phyloP scores from a whole-genome alignment of 1,140 invertebrate genomes.

The Antheraea mylitta region DNA sequence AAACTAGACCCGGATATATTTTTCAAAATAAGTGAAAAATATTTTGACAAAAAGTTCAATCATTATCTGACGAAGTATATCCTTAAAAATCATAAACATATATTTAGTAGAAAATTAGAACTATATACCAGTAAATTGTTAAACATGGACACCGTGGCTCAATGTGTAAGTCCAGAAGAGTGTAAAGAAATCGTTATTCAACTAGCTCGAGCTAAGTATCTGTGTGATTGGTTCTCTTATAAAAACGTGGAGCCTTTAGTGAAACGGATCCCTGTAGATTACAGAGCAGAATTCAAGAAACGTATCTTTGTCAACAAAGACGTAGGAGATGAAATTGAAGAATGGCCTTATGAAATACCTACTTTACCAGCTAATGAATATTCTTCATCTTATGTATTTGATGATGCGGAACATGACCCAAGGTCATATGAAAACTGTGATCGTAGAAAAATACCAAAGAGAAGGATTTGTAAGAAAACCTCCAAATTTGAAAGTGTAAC shows the following conservation, averaged over 20 bases:
- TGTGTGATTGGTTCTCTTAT: conserved; percentile 2
- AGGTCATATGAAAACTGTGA: not conserved
- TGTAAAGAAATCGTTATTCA: conserved; percentile 5
- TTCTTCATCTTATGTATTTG: conserved; percentile 8
- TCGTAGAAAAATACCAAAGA: not conserved
- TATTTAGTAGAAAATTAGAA: conserved; percentile 6
- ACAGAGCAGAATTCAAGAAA: conserved; percentile 27
- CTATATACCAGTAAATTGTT: conserved; percentile 3
- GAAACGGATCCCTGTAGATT: conserved; percentile 4
- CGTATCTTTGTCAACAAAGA: conserved; percentile 28
- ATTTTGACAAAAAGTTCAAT: conserved; percentile 6
- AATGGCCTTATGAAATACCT: conserved; percentile 24
- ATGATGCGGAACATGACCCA: conserved; percentile 6
- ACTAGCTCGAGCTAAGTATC: conserved; percentile 9
- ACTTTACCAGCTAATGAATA: not conserved
- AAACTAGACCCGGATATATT: conserved; percentile 6
- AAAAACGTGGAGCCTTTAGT: conserved; percentile 11
- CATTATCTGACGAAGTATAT: conserved; percentile 10
- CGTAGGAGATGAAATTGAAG: conserved; percentile 17
- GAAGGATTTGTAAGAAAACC: not conserved
- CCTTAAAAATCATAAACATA: conserved; percentile 2
- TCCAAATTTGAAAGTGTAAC: not conserved
- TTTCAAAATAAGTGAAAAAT: conserved; percentile 14
- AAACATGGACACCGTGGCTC: conserved; percentile 5
- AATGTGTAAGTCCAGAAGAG: conserved; percentile 10